phyloP scores from a whole-genome alignment of 2,888 invertebrate genomes.

The Mythimna ferrago region DNA sequence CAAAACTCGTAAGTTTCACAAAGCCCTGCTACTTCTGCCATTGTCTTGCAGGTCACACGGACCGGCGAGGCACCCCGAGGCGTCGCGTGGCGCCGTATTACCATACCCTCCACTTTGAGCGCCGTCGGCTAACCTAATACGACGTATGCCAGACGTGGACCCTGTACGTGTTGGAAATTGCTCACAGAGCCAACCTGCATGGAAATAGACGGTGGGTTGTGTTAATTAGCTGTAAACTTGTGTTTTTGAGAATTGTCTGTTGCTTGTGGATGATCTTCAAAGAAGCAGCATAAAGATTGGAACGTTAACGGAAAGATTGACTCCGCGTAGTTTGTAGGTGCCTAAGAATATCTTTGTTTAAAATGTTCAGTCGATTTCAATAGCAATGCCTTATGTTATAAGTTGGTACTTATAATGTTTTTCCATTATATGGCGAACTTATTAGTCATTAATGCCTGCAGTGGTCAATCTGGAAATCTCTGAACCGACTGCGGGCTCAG shows the following conservation, averaged over 20 bases:
- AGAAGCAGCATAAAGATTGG: neutral
- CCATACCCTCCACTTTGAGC: conserved; percentile 77
- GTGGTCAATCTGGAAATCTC: too few relatives aligned
- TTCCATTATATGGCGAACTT: too few relatives aligned
- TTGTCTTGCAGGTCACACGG: conserved; percentile 5
- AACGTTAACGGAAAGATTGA: too few relatives aligned
- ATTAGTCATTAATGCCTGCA: too few relatives aligned
- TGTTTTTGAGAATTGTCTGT: conserved; percentile 11
- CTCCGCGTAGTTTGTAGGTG: too few relatives aligned
- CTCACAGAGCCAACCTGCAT: conserved; percentile 50
- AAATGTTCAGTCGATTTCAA: too few relatives aligned
- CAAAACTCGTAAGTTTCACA: neutral
- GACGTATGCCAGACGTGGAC: conserved; percentile 76
- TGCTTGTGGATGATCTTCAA: neutral
- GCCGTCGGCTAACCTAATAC: conserved; percentile 78
- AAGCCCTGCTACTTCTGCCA: conserved; percentile 44
- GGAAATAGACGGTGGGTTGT: conserved; percentile 15
- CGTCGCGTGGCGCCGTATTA: conserved; percentile 75
- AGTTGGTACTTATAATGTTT: too few relatives aligned
- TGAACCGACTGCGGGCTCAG: too few relatives aligned
- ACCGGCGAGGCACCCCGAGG: conserved; percentile 62
- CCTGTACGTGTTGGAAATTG: conserved; percentile 74
- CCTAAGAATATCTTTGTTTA: too few relatives aligned
- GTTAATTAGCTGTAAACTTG: conserved; percentile 45
- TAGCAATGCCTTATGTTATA: too few relatives aligned